phyloP scores from a whole-genome alignment of 2,113 vertebrate species.

The Melanostigma gelatinosum region DNA sequence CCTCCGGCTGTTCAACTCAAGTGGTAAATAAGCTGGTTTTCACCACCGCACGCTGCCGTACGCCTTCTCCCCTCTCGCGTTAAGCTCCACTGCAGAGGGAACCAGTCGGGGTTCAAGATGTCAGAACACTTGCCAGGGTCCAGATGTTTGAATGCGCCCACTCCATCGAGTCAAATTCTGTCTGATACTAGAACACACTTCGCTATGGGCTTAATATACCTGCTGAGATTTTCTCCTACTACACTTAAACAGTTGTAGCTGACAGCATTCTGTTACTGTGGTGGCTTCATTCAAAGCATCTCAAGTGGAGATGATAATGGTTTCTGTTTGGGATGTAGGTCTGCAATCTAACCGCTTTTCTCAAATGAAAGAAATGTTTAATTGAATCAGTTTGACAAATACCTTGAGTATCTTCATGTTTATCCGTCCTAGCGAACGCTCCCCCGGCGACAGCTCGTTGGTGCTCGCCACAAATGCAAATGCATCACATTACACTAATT shows the following conservation, averaged over 20 bases:
- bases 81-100: slow-evolving; percentile 13
- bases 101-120: neutral
- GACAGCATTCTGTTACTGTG: neutral
- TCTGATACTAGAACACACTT: neutral
- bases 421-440: slow-evolving; percentile 29
- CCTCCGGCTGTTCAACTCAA: slow-evolving; percentile 60
- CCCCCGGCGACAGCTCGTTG: slow-evolving; percentile 34
- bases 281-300: neutral
- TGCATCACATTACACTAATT: slow-evolving; percentile 55
- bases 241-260: neutral
- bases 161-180: too few species aligned
- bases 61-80: slow-evolving; percentile 45
- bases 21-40: slow-evolving; percentile 70
- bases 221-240: neutral
- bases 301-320: neutral
- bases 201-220: neutral
- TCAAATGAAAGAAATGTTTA: neutral
- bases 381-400: slow-evolving; percentile 13
- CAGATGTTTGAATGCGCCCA: neutral
- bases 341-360: neutral
- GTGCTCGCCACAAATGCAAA: slow-evolving; percentile 45
- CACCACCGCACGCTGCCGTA: slow-evolving; percentile 41
- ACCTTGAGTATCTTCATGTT: slow-evolving; percentile 30
- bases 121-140: neutral
- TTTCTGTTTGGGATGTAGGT: neutral